A percentile compares a stretch with the other conserved stretches of the same genome.
These are phyloP conservation scores for Melanargia galathea DNA, from an alignment of 2,888 invertebrate species.

Conservation along the genomic window DNA sequence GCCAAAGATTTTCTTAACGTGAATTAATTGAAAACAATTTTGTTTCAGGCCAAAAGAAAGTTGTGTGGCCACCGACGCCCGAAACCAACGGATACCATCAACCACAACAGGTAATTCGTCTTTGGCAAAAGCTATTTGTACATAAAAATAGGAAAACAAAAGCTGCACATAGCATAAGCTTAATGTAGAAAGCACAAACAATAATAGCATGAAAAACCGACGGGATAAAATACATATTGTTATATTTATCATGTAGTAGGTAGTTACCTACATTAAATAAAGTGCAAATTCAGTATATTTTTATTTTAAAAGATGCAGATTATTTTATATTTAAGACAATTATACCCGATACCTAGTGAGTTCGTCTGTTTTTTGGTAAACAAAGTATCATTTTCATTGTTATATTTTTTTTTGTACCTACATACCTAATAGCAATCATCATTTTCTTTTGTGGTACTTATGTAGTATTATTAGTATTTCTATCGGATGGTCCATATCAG, in stretches of 20 bases:
- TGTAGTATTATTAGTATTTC: slow-evolving; percentile 5
- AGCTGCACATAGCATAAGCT: slow-evolving; percentile 67
- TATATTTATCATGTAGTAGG: neutral
- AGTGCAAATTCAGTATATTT: neutral
- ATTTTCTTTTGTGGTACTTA: neutral
- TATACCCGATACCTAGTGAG: too few relatives aligned
- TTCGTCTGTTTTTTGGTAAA: neutral
- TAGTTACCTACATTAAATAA: neutral
- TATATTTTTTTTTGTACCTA: neutral
- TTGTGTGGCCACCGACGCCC: slow-evolving; percentile 93
- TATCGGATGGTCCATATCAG: slow-evolving; percentile 36
- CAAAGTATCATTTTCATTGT: neutral
- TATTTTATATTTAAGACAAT: too few relatives aligned
- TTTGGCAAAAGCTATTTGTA: slow-evolving; percentile 48
- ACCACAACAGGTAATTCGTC: slow-evolving; percentile 81
- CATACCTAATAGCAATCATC: neutral
- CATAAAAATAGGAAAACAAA: slow-evolving; percentile 49
- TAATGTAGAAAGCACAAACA: slow-evolving; percentile 49
- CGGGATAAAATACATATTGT: slow-evolving; percentile 6
- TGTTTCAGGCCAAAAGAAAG: slow-evolving; percentile 89
- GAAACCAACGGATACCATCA: slow-evolving; percentile 85
- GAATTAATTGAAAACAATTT: slow-evolving; percentile 21
- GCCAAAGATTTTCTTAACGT: neutral
- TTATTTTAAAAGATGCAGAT: neutral
- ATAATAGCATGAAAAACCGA: slow-evolving; percentile 34